These are phyloP conservation scores for Meloe dianella DNA, from an alignment of 2,888 invertebrate species.

Conservation along the genomic window DNA sequence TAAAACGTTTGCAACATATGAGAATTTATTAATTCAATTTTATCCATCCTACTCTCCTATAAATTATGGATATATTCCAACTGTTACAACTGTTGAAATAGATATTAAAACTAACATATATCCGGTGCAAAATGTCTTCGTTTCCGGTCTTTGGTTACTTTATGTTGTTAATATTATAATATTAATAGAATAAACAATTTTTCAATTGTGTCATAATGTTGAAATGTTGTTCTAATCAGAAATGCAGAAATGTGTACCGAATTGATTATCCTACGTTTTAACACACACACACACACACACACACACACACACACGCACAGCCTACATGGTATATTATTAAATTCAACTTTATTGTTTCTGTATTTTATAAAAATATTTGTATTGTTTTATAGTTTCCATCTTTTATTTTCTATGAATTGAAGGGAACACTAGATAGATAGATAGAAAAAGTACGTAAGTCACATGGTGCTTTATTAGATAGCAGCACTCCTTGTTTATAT, in stretches of 20 bases:
- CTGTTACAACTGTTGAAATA: not conserved
- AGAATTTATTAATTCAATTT: not conserved
- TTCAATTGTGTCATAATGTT: not conserved
- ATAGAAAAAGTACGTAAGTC: too few relatives aligned
- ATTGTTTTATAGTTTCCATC: too few relatives aligned
- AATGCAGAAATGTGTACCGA: conserved; percentile 2
- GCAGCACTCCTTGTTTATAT: too few relatives aligned
- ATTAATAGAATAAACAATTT: not conserved
- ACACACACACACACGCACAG: not conserved
- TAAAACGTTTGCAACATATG: not conserved
- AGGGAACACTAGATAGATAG: too few relatives aligned
- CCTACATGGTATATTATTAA: not conserved
- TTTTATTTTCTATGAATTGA: too few relatives aligned
- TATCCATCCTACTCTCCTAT: too few relatives aligned
- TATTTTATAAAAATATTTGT: too few relatives aligned
- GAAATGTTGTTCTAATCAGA: not conserved
- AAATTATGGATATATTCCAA: not conserved
- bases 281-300: not conserved
- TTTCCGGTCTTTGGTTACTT: not conserved
- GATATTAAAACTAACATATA: not conserved
- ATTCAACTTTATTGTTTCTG: too few relatives aligned
- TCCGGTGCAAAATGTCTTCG: not conserved
- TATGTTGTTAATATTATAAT: not conserved
- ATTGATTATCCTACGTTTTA: conserved; percentile 1
- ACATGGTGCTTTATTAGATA: too few relatives aligned